phyloP scores from a whole-genome alignment of 2,888 invertebrate species.

The Pimpla rufipes region DNA sequence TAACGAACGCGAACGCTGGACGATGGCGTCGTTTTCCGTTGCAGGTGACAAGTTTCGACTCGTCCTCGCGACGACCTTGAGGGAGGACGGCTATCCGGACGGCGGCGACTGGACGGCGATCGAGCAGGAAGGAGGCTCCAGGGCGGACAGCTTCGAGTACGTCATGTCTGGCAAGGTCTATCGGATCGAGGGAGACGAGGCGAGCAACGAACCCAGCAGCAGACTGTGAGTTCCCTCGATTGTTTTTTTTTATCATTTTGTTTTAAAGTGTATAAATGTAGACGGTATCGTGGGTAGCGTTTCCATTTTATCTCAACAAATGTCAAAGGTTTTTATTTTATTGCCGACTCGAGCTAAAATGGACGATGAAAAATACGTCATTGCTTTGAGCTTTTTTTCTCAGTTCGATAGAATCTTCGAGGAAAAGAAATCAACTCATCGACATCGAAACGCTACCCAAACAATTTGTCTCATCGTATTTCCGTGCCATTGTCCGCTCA shows the following conservation, averaged over 20 bases:
- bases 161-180: slow-evolving; percentile 99
- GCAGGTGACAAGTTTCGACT: slow-evolving; percentile 89
- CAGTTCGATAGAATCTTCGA: no score
- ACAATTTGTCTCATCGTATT: no score
- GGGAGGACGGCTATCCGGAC: slow-evolving; percentile 98
- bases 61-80: slow-evolving; percentile 96
- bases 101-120: slow-evolving; percentile 96
- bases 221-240: slow-evolving; percentile 88
- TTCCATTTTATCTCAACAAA: no score
- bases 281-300: neutral
- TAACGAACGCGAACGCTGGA: neutral
- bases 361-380: no score
- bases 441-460: no score
- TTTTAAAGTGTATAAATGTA: no score
- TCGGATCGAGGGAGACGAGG: slow-evolving; percentile 98
- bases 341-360: no score
- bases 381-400: no score
- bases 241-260: neutral
- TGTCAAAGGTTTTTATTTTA: no score
- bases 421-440: no score
- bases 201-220: slow-evolving; percentile 93
- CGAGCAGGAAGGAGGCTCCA: slow-evolving; percentile 92
- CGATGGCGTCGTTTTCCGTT: neutral
- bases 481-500: no score
- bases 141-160: slow-evolving; percentile 99